Percentiles rank a stretch among this genome's conserved stretches.
phyloP scores from a whole-genome alignment of 2,113 vertebrate genomes.

The Cervus canadensis region DNA sequence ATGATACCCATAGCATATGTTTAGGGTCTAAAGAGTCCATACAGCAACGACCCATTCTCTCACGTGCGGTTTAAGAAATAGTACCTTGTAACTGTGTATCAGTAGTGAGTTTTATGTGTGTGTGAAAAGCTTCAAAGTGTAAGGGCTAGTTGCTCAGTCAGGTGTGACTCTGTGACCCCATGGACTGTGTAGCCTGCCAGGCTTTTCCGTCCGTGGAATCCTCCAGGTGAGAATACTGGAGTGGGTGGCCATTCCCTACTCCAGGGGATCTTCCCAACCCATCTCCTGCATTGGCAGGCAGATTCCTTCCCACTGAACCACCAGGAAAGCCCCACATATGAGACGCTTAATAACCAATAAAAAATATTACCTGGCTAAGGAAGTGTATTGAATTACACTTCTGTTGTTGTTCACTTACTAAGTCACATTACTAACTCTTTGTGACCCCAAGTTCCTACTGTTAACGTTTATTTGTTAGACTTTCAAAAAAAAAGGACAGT shows the following conservation, averaged over 20 bases:
- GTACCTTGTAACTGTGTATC: background rate
- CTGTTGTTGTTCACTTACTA: background rate
- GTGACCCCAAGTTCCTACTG: background rate
- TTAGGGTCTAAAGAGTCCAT: background rate
- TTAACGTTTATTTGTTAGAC: background rate
- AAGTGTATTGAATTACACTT: background rate
- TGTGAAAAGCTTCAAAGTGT: background rate
- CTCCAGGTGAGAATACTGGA: background rate
- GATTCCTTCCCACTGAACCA: background rate
- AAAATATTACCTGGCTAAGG: background rate
- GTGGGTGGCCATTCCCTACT: background rate
- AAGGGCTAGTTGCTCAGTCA: background rate
- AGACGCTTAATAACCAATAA: background rate
- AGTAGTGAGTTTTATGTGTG: background rate
- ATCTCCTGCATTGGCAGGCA: background rate
- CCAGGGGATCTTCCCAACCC: background rate
- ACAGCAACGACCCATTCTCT: background rate
- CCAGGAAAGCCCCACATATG: background rate
- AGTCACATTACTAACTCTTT: background rate
- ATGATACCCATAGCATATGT: background rate
- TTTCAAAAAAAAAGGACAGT: background rate
- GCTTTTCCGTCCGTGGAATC: background rate
- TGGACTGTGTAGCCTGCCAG: background rate
- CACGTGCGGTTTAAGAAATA: background rate
- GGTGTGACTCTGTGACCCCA: background rate